Evolutionary conservation across 1,140 invertebrate genomes (phyloP).

Genomic region (Heliconius hewitsoni): DNA sequence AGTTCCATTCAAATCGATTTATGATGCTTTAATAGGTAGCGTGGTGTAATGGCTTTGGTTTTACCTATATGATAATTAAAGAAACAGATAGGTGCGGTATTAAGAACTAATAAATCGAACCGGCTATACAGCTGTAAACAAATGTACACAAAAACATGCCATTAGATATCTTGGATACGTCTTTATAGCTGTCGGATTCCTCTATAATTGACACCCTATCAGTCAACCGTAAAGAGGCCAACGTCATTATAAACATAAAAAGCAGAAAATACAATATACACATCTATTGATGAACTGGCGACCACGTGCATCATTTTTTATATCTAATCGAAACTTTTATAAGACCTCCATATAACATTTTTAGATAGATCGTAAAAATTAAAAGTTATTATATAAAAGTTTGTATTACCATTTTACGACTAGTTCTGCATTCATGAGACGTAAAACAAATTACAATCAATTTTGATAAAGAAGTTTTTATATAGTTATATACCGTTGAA

Average conservation of each 20-base stretch:
- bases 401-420: conserved; percentile 20
- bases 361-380: conserved; percentile 26
- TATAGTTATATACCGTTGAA: too few species aligned
- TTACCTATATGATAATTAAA: conserved; percentile 39
- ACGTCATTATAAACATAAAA: conserved; percentile 38
- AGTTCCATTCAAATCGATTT: conserved; percentile 34
- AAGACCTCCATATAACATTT: conserved; percentile 17
- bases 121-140: conserved; percentile 32
- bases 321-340: conserved; percentile 23
- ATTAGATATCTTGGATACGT: conserved; percentile 28
- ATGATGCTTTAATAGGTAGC: conserved; percentile 37
- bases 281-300: conserved; percentile 32
- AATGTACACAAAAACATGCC: conserved; percentile 29
- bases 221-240: conserved; percentile 40
- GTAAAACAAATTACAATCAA: conserved; percentile 3
- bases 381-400: conserved; percentile 11
- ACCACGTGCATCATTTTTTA: conserved; percentile 21
- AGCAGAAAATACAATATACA: conserved; percentile 36
- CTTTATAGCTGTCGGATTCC: conserved; percentile 37
- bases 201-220: conserved; percentile 42
- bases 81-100: conserved; percentile 34
- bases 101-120: conserved; percentile 33
- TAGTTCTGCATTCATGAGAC: conserved; percentile 1
- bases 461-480: not conserved
- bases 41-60: conserved; percentile 34